A percentile compares a stretch with the other conserved stretches of the same genome.
phyloP scores from a whole-genome alignment of 2,797 vertebrate genomes.

The Siniperca obscura region DNA sequence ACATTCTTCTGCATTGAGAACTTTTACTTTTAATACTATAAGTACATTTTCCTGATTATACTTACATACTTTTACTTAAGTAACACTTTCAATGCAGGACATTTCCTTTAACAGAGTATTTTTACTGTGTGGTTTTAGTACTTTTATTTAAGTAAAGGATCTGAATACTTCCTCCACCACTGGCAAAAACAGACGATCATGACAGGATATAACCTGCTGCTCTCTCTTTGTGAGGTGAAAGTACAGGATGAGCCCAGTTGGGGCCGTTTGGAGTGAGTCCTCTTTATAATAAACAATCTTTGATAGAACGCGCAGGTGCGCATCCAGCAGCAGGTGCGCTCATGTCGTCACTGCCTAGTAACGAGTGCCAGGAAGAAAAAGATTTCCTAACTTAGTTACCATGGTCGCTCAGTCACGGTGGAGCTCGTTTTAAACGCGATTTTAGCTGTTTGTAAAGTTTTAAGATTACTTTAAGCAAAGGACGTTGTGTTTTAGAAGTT shows the following conservation, averaged over 20 bases:
- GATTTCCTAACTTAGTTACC: constrained; percentile 58
- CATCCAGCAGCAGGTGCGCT: constrained; percentile 73
- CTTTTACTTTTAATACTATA: no score
- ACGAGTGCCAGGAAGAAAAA: constrained; percentile 61
- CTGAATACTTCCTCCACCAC: no score
- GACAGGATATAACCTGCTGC: no score
- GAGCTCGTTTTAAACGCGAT: neutral
- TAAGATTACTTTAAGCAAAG: neutral
- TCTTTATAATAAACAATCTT: constrained; percentile 22
- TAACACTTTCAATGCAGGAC: no score
- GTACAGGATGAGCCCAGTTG: no score
- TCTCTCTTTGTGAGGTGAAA: neutral
- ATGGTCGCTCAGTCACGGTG: neutral
- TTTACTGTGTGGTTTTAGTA: no score
- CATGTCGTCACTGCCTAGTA: constrained; percentile 68
- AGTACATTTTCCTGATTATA: no score
- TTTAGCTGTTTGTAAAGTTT: constrained; percentile 10
- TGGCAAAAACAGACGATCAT: no score
- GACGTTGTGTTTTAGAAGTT: neutral
- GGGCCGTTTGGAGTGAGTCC: constrained; percentile 20
- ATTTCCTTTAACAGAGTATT: no score
- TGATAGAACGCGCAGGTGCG: constrained; percentile 58
- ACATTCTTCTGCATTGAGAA: no score
- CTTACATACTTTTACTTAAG: no score
- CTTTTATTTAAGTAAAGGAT: no score